phyloP scores from a whole-genome alignment of 2,113 vertebrate genomes.

The Colinus virginianus region DNA sequence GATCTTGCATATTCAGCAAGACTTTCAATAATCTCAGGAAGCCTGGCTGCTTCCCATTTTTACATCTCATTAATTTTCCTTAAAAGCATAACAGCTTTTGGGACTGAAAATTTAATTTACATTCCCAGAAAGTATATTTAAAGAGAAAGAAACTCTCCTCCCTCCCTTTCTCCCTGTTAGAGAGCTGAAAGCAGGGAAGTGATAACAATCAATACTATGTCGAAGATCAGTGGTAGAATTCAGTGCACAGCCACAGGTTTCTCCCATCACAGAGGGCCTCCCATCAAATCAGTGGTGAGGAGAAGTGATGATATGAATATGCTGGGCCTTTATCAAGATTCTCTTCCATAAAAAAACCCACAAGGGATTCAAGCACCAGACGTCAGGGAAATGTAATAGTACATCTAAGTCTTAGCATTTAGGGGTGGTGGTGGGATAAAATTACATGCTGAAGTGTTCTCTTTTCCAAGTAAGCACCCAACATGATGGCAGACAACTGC shows the following conservation, averaged over 20 bases:
- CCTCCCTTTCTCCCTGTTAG: background rate
- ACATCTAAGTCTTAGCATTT: background rate
- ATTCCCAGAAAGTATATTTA: background rate
- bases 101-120: background rate
- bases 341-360: background rate
- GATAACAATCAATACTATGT: background rate
- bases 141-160: background rate
- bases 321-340: background rate
- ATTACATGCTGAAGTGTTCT: background rate
- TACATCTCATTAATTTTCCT: background rate
- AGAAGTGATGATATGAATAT: background rate
- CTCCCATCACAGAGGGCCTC: background rate
- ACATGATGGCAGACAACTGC: background rate
- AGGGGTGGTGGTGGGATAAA: background rate
- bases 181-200: background rate
- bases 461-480: background rate
- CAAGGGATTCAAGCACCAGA: background rate
- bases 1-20: background rate
- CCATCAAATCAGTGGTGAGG: background rate
- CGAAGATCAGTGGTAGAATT: fast-evolving
- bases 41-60: background rate
- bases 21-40: background rate
- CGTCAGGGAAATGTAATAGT: background rate
- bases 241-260: background rate
- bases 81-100: background rate